Percentiles rank a stretch among this genome's conserved stretches.
Conservation (phyloP, 2,113 vertebrate species). For the Nothoprocta pentlandii region DNA sequence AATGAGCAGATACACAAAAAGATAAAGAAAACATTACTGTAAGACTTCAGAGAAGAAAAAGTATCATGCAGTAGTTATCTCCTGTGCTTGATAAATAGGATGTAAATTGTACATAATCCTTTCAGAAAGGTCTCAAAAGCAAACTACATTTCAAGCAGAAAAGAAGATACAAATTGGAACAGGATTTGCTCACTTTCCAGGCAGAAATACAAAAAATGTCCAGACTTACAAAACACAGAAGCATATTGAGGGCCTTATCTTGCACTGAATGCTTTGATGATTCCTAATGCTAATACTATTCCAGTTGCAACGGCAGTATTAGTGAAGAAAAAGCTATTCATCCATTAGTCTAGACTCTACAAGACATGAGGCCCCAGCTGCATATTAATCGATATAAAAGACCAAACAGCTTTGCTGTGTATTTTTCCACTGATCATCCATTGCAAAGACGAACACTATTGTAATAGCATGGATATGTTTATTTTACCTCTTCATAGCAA, state of each 20-base stretch:
- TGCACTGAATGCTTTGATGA: neutral
- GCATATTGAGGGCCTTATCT: neutral
- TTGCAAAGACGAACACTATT: neutral
- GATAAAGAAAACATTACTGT: neutral
- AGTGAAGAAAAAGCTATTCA: neutral
- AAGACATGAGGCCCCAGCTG: neutral
- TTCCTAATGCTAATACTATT: neutral
- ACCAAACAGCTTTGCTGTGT: neutral
- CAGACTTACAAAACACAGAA: neutral
- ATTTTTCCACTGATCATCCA: neutral
- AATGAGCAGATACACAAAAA: slow-evolving; percentile 42
- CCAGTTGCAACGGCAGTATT: neutral
- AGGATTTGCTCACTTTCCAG: neutral
- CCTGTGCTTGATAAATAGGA: neutral
- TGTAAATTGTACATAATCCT: neutral
- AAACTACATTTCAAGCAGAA: neutral
- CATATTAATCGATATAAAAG: neutral
- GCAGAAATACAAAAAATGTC: neutral
- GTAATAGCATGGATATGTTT: neutral
- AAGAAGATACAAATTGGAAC: neutral
- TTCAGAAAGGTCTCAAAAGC: neutral
- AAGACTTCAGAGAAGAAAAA: slow-evolving; percentile 13
- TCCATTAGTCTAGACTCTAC: neutral
- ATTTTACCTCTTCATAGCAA: neutral
- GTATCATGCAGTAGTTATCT: neutral